phyloP scores from a whole-genome alignment of 2,113 vertebrate genomes.

The Acrocephalus arundinaceus region DNA sequence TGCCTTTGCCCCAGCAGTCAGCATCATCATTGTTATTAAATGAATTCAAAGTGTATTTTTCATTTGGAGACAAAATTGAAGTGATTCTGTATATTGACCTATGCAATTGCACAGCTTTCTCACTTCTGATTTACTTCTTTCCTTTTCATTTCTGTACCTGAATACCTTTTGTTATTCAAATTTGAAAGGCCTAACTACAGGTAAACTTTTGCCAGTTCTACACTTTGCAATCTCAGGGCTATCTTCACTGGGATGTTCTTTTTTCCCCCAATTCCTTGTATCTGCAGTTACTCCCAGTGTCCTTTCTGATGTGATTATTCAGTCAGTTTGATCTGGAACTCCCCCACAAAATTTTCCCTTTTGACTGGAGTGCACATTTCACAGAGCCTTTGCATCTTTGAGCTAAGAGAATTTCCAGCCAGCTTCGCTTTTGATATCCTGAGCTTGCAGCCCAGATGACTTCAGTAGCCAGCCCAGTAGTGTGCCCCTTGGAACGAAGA shows the following conservation, averaged over 20 bases:
- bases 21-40: background rate
- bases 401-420: background rate
- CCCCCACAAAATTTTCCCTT: background rate
- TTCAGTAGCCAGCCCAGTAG: background rate
- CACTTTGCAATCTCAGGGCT: rapidly evolving
- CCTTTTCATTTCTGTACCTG: background rate
- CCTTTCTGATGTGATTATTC: background rate
- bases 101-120: background rate
- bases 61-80: background rate
- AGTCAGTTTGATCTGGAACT: background rate
- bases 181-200: background rate
- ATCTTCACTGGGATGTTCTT: background rate
- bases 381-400: background rate
- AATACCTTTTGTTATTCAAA: background rate
- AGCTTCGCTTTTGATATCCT: background rate
- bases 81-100: background rate
- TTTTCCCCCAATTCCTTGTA: rapidly evolving
- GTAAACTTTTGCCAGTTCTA: background rate
- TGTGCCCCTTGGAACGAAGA: background rate
- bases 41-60: background rate
- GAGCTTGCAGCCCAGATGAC: background rate
- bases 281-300: background rate
- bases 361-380: background rate
- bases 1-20: background rate
- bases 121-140: background rate